Conservation (phyloP, 2,888 invertebrate species). For the Hyposoter dolosus region DNA sequence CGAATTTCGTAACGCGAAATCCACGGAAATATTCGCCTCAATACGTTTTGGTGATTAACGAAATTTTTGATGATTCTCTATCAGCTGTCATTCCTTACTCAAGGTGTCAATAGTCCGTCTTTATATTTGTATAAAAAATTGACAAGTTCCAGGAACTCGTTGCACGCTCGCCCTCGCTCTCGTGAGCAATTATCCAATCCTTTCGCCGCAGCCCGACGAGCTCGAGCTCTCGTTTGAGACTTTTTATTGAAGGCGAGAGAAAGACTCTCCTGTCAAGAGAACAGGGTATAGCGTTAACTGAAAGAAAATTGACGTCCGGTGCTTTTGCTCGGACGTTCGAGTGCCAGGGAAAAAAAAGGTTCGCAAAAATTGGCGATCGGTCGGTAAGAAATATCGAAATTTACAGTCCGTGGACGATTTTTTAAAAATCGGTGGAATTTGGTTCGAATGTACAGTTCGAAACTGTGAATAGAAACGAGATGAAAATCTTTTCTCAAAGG, state of each 20-base stretch:
- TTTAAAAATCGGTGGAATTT: no score
- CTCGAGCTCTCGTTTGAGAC: neutral
- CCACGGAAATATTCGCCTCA: neutral
- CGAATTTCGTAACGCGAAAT: neutral
- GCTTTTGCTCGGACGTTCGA: neutral
- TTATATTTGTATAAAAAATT: neutral
- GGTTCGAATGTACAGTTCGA: no score
- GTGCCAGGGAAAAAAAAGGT: neutral
- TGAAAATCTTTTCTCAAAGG: neutral
- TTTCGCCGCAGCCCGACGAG: constrained; percentile 15
- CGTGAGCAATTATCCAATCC: constrained; percentile 51
- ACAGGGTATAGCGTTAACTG: constrained; percentile 15
- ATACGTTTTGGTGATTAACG: neutral
- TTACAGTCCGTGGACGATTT: no score
- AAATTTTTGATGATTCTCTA: neutral
- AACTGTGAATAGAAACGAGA: no score
- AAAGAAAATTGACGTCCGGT: constrained; percentile 34
- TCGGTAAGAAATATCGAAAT: neutral
- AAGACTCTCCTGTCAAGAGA: constrained; percentile 19
- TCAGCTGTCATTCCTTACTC: neutral
- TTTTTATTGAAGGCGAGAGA: constrained; percentile 11
- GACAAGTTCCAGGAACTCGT: constrained; percentile 28
- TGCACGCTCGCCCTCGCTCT: constrained; percentile 30
- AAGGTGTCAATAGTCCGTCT: neutral
- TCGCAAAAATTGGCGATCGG: neutral